Base-by-base conservation (phyloP, 2,113 vertebrate species). In the Raphicerus campestris region DNA sequence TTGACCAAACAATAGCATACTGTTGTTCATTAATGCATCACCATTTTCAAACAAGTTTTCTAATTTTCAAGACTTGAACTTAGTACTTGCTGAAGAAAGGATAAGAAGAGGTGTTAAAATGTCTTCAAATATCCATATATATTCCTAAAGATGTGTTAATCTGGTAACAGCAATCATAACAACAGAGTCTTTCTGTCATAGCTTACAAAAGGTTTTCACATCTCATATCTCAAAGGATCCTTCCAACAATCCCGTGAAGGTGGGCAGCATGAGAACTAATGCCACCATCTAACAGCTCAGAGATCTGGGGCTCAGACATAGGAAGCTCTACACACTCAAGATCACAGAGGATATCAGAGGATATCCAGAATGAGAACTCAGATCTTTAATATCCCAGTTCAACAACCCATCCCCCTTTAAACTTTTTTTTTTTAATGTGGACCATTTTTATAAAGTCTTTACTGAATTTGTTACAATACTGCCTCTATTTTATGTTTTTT, bases 1-100 rank as follows among this genome's bases (percentile, higher is more conserved):
- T 86, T 95, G 77, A 87, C 26, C 82, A 89, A 97, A 93, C 32
- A 94, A 82, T 0, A 95, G 53, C 42, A 39, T 53, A 45, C 1
- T 87, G 3, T 61, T 93, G 70, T 22, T 53, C 10, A 81, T 28
- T 61, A 88, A 93, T 35, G 93, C 19, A 87, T 42, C 85, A 82
- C 5, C 42, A 96, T 47, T 91, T 94, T 93, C 55, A 95, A 96
- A 92, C 56, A 91, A 96, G 45, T 60, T 87, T 32, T 91, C 77
- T 77, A 82, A 96, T 91, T 83, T 80, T 92, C 86, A 96, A 89
- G 81, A 83, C 39, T 93, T 87, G 89, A 92, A 93, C 3, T 66
- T 87, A 89, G 35, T 81, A 77, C 22, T 93, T 96, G 32, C 87
- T 92, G 70, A 96, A 96, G 63, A 91, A 94, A 88, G 84, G 13